phyloP scores from a whole-genome alignment of 2,113 vertebrate species.

The Eretmodus cyanostictus region DNA sequence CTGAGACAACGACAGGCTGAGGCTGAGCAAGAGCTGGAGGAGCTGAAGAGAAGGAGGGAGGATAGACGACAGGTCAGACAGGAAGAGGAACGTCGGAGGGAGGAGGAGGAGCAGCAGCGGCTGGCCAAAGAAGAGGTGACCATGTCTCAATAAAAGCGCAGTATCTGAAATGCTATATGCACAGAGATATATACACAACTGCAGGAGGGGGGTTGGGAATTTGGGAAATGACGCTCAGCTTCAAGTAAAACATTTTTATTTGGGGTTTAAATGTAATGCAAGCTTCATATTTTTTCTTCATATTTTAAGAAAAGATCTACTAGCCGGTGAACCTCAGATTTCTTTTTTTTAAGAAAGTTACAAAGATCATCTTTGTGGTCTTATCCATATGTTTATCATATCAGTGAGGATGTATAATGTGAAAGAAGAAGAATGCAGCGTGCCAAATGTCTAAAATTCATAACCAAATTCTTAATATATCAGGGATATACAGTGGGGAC shows the following conservation, averaged over 20 bases:
- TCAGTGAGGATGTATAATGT: neutral
- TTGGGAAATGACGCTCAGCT: neutral
- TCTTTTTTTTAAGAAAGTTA: neutral
- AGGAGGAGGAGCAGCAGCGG: conserved; percentile 61
- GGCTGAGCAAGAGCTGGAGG: conserved; percentile 69
- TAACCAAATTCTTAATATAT: neutral
- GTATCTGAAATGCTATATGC: neutral
- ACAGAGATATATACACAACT: neutral
- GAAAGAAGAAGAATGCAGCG: neutral
- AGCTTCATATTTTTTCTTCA: neutral
- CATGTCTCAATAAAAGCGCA: fast-evolving
- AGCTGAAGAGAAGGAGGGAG: conserved; percentile 67
- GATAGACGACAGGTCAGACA: conserved; percentile 48
- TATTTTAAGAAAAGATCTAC: neutral
- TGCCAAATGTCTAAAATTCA: neutral
- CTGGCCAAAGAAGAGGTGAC: conserved; percentile 72
- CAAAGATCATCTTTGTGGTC: neutral
- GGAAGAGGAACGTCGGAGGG: conserved; percentile 56
- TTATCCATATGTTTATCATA: neutral
- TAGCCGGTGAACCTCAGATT: neutral
- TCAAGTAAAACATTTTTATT: neutral
- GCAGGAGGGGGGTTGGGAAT: neutral
- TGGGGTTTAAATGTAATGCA: neutral
- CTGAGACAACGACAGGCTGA: conserved; percentile 42
- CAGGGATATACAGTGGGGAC: neutral